Conservation (phyloP, 1,140 invertebrate species). For the Caenorhabditis remanei region DNA sequence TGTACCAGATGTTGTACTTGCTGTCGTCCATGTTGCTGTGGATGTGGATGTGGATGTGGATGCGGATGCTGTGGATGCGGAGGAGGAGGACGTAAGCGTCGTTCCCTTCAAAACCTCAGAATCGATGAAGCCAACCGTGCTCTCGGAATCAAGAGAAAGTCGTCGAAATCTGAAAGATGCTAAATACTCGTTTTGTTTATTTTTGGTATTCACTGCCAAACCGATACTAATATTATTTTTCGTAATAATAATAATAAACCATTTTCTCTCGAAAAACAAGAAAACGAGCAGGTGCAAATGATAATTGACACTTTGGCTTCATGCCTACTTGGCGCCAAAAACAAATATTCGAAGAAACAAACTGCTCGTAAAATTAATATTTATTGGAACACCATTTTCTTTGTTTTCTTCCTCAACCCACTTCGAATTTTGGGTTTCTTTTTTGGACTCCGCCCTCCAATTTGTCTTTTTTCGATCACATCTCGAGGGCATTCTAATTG, state of each 20-base stretch:
- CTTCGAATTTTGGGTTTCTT: background rate
- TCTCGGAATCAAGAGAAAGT: constrained; percentile 45
- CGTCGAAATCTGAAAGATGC: constrained; percentile 15
- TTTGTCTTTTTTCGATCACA: background rate
- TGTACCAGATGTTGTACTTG: constrained; percentile 58
- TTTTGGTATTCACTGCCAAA: background rate
- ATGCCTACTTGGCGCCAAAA: constrained; percentile 9
- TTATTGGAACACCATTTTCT: background rate
- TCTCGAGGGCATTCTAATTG: constrained; percentile 52
- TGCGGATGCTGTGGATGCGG: constrained; percentile 60
- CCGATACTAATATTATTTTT: background rate
- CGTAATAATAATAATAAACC: constrained; percentile 36
- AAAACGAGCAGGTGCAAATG: constrained; percentile 27
- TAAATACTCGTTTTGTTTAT: background rate
- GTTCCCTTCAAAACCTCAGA: constrained; percentile 60
- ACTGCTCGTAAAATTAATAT: background rate
- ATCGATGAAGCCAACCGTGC: constrained; percentile 50
- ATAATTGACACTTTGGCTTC: background rate
- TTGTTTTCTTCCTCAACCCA: background rate
- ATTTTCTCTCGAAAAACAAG: background rate
- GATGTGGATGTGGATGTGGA: constrained; percentile 52
- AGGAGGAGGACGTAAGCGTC: constrained; percentile 59
- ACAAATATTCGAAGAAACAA: background rate
- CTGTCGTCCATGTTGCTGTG: constrained; percentile 53
- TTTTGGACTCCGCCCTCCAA: background rate